These are phyloP conservation scores for Delphinus delphis DNA, from an alignment of 2,113 vertebrate genomes.

Conservation along the genomic window DNA sequence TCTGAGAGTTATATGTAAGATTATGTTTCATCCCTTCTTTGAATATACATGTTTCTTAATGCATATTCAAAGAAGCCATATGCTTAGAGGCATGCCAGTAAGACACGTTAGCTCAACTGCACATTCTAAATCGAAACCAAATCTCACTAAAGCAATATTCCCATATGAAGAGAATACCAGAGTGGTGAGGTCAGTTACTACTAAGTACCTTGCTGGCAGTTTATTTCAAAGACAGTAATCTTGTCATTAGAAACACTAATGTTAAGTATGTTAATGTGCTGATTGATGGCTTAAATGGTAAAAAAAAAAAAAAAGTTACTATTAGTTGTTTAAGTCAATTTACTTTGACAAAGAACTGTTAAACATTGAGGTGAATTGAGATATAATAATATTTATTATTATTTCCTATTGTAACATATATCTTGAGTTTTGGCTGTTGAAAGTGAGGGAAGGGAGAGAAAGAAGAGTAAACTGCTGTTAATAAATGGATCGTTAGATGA, in stretches of 20 bases:
- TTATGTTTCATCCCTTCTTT: neutral
- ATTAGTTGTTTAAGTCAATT: neutral
- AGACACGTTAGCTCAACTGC: neutral
- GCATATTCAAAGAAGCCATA: neutral
- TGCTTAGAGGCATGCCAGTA: neutral
- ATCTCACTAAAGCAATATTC: neutral
- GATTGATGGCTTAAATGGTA: neutral
- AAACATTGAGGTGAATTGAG: neutral
- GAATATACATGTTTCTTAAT: neutral
- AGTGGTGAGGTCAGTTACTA: neutral
- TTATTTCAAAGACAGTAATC: constrained; percentile 6
- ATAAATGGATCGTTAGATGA: neutral
- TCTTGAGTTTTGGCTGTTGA: neutral
- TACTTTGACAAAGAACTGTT: neutral
- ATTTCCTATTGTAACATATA: neutral
- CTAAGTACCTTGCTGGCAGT: neutral
- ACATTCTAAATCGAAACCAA: neutral
- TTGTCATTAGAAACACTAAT: neutral
- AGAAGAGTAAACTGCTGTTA: neutral
- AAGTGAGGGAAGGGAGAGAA: neutral
- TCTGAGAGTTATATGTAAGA: neutral
- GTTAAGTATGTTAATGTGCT: neutral
- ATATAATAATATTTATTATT: neutral
- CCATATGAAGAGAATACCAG: neutral
- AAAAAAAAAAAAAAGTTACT: neutral